A percentile compares a stretch with the other conserved stretches of the same genome.
These are phyloP conservation scores for Brachionus sp. DNA, from an alignment of 1,140 invertebrate genomes.

Conservation along the genomic window DNA sequence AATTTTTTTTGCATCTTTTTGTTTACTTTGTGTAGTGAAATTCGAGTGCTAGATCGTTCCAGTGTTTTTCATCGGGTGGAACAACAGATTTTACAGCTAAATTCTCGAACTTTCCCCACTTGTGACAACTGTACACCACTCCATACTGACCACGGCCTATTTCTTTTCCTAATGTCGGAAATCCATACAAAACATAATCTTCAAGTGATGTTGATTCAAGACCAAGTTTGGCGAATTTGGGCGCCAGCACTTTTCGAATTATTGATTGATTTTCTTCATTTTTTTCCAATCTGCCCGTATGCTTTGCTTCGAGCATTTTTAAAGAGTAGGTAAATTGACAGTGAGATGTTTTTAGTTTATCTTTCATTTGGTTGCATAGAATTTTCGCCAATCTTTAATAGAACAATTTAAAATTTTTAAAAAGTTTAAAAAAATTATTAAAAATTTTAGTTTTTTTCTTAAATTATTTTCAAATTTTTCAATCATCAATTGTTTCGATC, in stretches of 20 bases:
- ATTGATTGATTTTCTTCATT: slow-evolving; percentile 72
- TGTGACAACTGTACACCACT: slow-evolving; percentile 79
- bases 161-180: slow-evolving; percentile 73
- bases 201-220: slow-evolving; percentile 78
- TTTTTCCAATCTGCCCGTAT: slow-evolving; percentile 71
- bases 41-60: slow-evolving; percentile 85
- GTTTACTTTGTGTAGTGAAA: slow-evolving; percentile 65
- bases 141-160: slow-evolving; percentile 86
- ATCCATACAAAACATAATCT: slow-evolving; percentile 72
- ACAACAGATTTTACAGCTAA: slow-evolving; percentile 86
- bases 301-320: slow-evolving; percentile 68
- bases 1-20: not conserved
- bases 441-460: no score
- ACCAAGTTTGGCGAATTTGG: slow-evolving; percentile 74
- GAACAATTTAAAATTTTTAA: no score
- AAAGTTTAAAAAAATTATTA: no score
- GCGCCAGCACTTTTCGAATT: slow-evolving; percentile 73
- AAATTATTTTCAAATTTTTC: no score
- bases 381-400: slow-evolving; percentile 68
- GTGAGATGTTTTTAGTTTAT: slow-evolving; percentile 68
- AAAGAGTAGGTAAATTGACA: slow-evolving; percentile 69
- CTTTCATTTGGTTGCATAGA: slow-evolving; percentile 70
- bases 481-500: no score
- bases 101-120: slow-evolving; percentile 69
- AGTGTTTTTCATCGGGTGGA: slow-evolving; percentile 82